Percentiles rank a stretch among this genome's conserved stretches.
These are phyloP conservation scores for Equus przewalskii DNA, from an alignment of 2,113 vertebrate species.

Conservation along the genomic window DNA sequence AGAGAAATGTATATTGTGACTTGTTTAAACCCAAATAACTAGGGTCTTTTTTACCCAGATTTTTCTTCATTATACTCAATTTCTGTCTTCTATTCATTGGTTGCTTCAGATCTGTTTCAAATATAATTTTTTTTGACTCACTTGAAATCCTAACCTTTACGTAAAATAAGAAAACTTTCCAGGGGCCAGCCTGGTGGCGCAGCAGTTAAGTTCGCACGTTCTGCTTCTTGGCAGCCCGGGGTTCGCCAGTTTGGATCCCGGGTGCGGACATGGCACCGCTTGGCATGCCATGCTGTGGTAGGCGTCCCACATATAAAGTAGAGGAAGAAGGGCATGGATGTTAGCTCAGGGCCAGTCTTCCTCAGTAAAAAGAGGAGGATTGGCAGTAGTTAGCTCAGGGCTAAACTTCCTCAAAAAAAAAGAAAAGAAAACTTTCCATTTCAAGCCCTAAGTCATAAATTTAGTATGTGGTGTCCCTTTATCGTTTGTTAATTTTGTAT, in stretches of 20 bases:
- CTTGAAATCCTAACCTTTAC: not conserved
- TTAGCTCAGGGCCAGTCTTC: no score
- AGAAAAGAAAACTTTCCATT: constrained; percentile 1
- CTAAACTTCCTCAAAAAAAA: not conserved
- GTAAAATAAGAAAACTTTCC: not conserved
- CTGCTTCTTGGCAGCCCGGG: no score
- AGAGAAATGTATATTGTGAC: not conserved
- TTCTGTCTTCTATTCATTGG: not conserved
- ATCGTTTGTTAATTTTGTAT: not conserved
- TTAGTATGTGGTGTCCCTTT: not conserved
- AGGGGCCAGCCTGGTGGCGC: not conserved
- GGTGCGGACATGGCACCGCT: no score
- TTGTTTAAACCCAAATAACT: not conserved
- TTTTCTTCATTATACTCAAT: not conserved
- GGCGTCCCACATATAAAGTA: no score
- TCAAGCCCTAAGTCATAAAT: not conserved
- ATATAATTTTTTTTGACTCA: not conserved
- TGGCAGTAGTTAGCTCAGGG: no score
- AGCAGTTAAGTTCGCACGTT: no score
- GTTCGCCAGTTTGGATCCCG: no score
- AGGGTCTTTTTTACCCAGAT: not conserved
- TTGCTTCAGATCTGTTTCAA: not conserved
- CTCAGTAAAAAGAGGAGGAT: no score
- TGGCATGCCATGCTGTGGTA: no score
- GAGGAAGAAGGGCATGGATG: no score